Conservation (phyloP, 2,888 invertebrate species). For the Eucera pruinosa region DNA sequence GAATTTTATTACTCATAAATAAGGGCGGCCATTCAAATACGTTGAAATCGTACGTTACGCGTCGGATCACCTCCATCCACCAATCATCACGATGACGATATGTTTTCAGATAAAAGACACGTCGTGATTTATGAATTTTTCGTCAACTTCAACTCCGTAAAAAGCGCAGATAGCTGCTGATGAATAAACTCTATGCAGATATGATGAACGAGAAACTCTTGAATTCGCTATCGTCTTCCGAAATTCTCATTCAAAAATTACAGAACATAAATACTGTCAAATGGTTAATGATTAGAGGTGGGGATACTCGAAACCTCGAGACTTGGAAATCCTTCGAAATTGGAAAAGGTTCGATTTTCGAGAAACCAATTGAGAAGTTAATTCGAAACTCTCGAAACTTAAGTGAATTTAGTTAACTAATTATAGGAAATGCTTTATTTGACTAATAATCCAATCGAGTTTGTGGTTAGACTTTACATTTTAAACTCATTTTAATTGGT, state of each 20-base stretch:
- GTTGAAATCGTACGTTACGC: constrained; percentile 25
- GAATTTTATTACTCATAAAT: constrained; percentile 31
- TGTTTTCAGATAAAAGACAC: constrained; percentile 15
- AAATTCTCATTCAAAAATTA: background rate
- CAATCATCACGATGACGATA: constrained; percentile 28
- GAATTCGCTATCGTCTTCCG: background rate
- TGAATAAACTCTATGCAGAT: constrained; percentile 22
- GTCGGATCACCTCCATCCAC: constrained; percentile 17
- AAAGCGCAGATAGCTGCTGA: constrained; percentile 24
- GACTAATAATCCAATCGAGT: no score
- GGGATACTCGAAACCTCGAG: no score
- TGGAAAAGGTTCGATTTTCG: no score
- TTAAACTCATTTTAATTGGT: no score
- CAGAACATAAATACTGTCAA: no score
- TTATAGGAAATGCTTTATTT: no score
- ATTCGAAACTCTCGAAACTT: no score
- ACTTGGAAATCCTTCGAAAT: no score
- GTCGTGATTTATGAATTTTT: constrained; percentile 52
- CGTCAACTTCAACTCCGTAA: constrained; percentile 17
- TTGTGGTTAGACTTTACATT: no score
- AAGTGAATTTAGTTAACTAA: no score
- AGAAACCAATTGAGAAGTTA: no score
- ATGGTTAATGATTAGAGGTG: no score
- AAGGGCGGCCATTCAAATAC: constrained; percentile 10
- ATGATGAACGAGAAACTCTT: constrained; percentile 15